phyloP scores from a whole-genome alignment of 2,888 invertebrate species.

The Platycnemis pennipes region DNA sequence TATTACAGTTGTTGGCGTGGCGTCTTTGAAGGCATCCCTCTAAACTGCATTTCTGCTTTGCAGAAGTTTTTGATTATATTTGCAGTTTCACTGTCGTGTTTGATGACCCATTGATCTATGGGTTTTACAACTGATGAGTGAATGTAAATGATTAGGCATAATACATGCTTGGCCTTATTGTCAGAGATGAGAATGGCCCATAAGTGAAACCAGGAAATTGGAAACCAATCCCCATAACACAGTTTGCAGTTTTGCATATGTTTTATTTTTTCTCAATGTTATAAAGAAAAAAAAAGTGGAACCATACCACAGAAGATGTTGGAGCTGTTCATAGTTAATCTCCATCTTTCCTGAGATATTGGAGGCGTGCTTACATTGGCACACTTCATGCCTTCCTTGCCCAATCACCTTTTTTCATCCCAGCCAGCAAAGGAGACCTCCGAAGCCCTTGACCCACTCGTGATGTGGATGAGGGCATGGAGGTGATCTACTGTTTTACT shows the following conservation, averaged over 20 bases:
- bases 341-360: slow-evolving; percentile 1
- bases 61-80: slow-evolving; percentile 13
- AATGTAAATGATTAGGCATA: neutral
- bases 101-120: neutral
- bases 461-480: too few species aligned
- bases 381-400: too few species aligned
- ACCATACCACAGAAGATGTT: neutral
- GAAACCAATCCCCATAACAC: neutral
- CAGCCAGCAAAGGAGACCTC: too few species aligned
- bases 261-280: slow-evolving; percentile 42
- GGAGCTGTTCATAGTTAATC: slow-evolving; percentile 65
- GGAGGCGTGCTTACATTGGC: too few species aligned
- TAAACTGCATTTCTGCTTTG: neutral
- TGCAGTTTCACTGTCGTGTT: neutral
- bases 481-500: neutral
- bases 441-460: too few species aligned
- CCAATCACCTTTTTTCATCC: too few species aligned
- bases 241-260: slow-evolving; percentile 45
- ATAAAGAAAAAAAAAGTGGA: neutral
- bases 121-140: too few species aligned
- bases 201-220: neutral
- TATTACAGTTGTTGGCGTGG: slow-evolving; percentile 23
- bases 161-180: neutral
- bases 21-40: neutral
- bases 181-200: neutral